Base-by-base conservation (phyloP, 2,888 invertebrate species). In the Opisthograptis luteolata region DNA sequence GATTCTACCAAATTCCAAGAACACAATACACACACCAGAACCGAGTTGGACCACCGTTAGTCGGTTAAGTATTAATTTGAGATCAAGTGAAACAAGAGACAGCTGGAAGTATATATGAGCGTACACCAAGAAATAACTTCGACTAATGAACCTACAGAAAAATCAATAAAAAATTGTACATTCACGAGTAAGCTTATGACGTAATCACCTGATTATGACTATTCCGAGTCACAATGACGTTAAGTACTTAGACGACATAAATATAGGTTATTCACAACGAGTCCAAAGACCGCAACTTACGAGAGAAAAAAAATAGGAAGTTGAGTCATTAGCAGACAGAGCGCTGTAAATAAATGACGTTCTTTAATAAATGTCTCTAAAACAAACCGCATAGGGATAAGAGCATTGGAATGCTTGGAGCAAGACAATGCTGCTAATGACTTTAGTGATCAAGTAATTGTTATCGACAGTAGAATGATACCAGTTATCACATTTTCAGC, bases 241-340 rank as follows among this genome's bases (percentile, higher is more conserved):
- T 13, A 40, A 37, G 31, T 25, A 27, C 12, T 25, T 19, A 24
- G 32, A 39, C 51, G 48, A 47, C 40, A 46, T 43, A 43, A 19
- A 35, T 48, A 42, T 31, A 17, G 13, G 9, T 32, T 32, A 36
- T 27, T 44, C 20, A 25, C 32, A 28, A 20, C 2, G 14, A 48
- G 44, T 36, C 28, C 39, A 42, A 32, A 35, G 22, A 48, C 41
- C 41, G 19, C 12, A 42, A 55, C 39, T 52, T 37, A 52, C 30
- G n/a, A n/a, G n/a, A n/a, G n/a, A n/a, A n/a, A n/a, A n/a, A n/a
- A n/a, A n/a, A n/a, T n/a, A 42, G 44, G 40, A 50, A 43, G 27
- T 48, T 54, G 55, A 55, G 22, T 58, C 55, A 60, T 51, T 51
- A 47, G 28, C 31, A 46, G 27, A 32, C 30, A 15, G 12, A 32